Evolutionary conservation across 2,888 invertebrate genomes (phyloP).

Genomic region (Mythimna impura): DNA sequence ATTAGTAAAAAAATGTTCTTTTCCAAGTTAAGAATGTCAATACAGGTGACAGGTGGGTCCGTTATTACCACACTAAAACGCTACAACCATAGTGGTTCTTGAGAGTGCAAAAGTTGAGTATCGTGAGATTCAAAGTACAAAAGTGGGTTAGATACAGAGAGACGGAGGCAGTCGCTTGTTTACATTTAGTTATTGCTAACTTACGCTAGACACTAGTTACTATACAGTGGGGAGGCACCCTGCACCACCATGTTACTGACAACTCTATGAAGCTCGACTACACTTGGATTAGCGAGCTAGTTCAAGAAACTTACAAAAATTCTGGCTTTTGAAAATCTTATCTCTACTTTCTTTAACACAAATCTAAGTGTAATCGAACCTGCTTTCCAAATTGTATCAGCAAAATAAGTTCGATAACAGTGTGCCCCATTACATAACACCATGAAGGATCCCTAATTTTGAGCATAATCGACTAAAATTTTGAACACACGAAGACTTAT

Average conservation of each 20-base stretch:
- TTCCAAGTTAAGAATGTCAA: background rate
- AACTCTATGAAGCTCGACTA: background rate
- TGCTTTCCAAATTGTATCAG: background rate
- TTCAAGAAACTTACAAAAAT: background rate
- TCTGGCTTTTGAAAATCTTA: slow-evolving; percentile 1
- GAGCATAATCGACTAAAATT: slow-evolving; percentile 65
- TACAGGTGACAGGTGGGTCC: background rate
- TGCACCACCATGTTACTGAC: slow-evolving; percentile 11
- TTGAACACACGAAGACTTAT: slow-evolving; percentile 64
- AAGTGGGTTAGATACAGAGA: slow-evolving; percentile 12
- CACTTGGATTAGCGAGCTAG: background rate
- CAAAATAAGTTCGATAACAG: slow-evolving; percentile 16
- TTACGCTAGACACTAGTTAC: slow-evolving; percentile 52
- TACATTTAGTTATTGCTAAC: slow-evolving; percentile 53
- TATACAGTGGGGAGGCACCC: slow-evolving; percentile 42
- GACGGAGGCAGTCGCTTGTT: slow-evolving; percentile 28
- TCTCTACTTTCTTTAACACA: background rate
- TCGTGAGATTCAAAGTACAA: slow-evolving; percentile 47
- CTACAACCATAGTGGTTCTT: background rate
- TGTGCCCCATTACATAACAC: slow-evolving; percentile 50
- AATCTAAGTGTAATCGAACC: background rate
- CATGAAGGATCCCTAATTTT: slow-evolving; percentile 55
- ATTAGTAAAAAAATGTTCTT: background rate
- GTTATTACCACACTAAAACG: background rate
- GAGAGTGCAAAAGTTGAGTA: background rate